A percentile compares a stretch with the other conserved stretches of the same genome.
Evolutionary conservation across 2,113 vertebrate species (phyloP).

Genomic region (Neoarius graeffei): DNA sequence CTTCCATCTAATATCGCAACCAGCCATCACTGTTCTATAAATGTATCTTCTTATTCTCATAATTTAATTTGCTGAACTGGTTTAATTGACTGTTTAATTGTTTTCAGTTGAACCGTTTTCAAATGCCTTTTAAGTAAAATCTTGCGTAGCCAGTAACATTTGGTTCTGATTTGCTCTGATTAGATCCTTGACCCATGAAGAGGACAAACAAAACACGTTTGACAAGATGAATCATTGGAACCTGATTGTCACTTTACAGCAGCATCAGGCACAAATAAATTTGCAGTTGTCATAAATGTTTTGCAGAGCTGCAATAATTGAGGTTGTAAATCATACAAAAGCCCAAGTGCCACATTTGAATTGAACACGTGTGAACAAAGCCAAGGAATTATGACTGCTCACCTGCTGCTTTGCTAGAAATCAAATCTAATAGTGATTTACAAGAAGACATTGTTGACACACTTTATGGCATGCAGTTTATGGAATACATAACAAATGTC

Average conservation of each 20-base stretch:
- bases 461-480: neutral
- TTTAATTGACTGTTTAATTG: neutral
- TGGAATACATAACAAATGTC: neutral
- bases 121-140: neutral
- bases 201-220: neutral
- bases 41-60: neutral
- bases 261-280: neutral
- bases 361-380: neutral
- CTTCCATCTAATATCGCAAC: neutral
- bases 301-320: neutral
- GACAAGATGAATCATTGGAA: neutral
- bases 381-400: neutral
- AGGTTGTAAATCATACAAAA: slow-evolving; percentile 10
- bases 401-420: slow-evolving; percentile 13
- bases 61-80: neutral
- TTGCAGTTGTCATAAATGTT: slow-evolving; percentile 4
- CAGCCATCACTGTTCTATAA: too few relatives aligned
- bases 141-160: neutral
- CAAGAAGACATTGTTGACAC: neutral
- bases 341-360: slow-evolving; percentile 14
- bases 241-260: slow-evolving; percentile 9
- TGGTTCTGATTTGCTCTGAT: neutral
- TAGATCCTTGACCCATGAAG: neutral
- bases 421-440: slow-evolving; percentile 14
- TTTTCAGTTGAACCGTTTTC: neutral